These are phyloP conservation scores for Omphaloscelis lunosa DNA, from an alignment of 2,888 invertebrate genomes.

Conservation along the genomic window DNA sequence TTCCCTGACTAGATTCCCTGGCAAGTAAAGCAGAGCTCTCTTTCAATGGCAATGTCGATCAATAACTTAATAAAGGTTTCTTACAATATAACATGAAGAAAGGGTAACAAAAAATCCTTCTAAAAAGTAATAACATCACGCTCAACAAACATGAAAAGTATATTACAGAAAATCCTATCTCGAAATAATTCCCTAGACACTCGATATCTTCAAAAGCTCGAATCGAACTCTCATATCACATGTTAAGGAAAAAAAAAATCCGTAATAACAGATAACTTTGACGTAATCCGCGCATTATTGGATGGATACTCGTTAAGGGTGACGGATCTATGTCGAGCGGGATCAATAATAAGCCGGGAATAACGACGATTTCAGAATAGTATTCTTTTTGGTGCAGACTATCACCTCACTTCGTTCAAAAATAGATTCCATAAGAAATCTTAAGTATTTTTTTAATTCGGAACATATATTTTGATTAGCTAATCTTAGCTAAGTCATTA, in stretches of 20 bases:
- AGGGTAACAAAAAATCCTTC: background rate
- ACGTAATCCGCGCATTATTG: conserved; percentile 64
- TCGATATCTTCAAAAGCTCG: conserved; percentile 39
- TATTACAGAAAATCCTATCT: conserved; percentile 38
- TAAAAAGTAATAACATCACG: conserved; percentile 41
- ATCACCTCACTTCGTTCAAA: too few species aligned
- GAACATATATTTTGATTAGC: background rate
- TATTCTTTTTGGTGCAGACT: background rate
- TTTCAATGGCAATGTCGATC: background rate
- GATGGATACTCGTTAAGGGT: conserved; percentile 58
- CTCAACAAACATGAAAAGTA: conserved; percentile 45
- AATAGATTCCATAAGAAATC: too few species aligned
- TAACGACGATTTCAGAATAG: conserved; percentile 24
- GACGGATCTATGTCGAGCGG: conserved; percentile 49
- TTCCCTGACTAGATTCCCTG: background rate
- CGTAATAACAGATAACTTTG: conserved; percentile 52
- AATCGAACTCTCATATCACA: conserved; percentile 45
- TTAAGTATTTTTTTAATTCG: background rate
- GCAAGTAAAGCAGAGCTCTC: background rate
- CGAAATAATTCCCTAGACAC: conserved; percentile 47
- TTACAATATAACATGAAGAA: background rate
- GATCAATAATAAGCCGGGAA: conserved; percentile 40
- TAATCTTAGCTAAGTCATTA: too few species aligned
- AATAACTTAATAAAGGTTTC: background rate
- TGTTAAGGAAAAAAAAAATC: conserved; percentile 47